These are phyloP conservation scores for Neosilurus hyrtlii DNA, from an alignment of 2,797 vertebrate genomes.

Conservation along the genomic window DNA sequence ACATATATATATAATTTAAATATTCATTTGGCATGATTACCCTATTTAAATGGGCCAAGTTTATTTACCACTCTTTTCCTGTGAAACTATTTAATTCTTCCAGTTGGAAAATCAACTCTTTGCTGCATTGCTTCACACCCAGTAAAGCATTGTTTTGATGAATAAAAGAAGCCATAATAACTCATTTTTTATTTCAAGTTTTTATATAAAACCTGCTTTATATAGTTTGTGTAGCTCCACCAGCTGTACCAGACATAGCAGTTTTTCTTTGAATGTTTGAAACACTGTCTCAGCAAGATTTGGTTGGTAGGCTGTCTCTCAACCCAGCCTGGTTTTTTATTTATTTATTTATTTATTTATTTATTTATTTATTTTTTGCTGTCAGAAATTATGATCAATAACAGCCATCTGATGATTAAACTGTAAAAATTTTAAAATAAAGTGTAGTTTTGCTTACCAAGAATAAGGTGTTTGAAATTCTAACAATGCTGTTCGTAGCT, in stretches of 20 bases:
- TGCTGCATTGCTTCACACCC: not conserved
- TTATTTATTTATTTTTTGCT: too few relatives aligned
- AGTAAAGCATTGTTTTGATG: not conserved
- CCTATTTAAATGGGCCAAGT: too few relatives aligned
- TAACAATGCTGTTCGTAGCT: not conserved
- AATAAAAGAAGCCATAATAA: not conserved
- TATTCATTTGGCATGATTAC: too few relatives aligned
- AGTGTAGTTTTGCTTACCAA: not conserved
- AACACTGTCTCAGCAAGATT: not conserved
- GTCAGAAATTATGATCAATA: too few relatives aligned
- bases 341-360: too few relatives aligned
- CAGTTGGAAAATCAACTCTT: not conserved
- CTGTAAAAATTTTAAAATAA: too few relatives aligned
- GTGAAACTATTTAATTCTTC: too few relatives aligned
- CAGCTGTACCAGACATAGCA: not conserved
- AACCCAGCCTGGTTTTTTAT: not conserved
- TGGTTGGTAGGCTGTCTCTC: not conserved
- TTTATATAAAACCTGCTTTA: not conserved
- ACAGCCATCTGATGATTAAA: too few relatives aligned
- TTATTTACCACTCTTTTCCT: too few relatives aligned
- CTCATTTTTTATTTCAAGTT: not conserved
- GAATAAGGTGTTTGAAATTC: not conserved
- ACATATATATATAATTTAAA: too few relatives aligned
- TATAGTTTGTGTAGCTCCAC: not conserved
- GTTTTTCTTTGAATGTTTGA: not conserved